Evolutionary conservation across 2,797 vertebrate species (phyloP), one percentile per base, ranked within the genome.

Genomic region (Vultur gryphus): DNA sequence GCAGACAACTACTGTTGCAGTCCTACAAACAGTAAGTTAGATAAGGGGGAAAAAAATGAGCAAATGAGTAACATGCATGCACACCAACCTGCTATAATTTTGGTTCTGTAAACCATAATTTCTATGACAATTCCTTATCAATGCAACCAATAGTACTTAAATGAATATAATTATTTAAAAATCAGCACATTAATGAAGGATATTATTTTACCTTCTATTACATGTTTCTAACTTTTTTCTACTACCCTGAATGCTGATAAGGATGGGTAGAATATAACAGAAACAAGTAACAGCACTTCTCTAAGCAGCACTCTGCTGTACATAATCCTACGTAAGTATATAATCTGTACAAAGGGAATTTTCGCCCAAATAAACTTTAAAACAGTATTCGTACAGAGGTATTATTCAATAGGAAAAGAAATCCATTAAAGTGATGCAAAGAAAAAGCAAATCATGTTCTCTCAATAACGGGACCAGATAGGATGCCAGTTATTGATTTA

Each of bases 401-500:
- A 90, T 95, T 96, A 95, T 87, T 95, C 84, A 90, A 66, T 39
- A 80, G 39, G 80, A 94, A 93, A 93, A 96, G 43, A 97, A 92
- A 97, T 89, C 87, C 82, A 97, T 97, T 97, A 90, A 91, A 89
- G 64, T 41, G 70, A 90, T 92, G 89, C 77, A 97, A 97, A 85
- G 84, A 92, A 97, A 96, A 96, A 94, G 77, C 95, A 96, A 97
- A 97, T 97, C 92, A 97, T 93, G 78, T 93, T 95, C 87, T 96
- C 66, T 97, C 96, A 94, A 94, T 97, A 97, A 95, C 91, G 93
- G 84, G 76, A 66, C 66, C 57, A 70, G 93, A 92, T 93, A 95
- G 89, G 89, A 96, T 97, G 94, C 94, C 96, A 94, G 73, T 91
- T 98, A 98, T 97, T 97, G 97, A 98, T 97, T 97, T 95, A 97